Conservation (phyloP, 2,888 invertebrate genomes). For the Drosophila phalerata region DNA sequence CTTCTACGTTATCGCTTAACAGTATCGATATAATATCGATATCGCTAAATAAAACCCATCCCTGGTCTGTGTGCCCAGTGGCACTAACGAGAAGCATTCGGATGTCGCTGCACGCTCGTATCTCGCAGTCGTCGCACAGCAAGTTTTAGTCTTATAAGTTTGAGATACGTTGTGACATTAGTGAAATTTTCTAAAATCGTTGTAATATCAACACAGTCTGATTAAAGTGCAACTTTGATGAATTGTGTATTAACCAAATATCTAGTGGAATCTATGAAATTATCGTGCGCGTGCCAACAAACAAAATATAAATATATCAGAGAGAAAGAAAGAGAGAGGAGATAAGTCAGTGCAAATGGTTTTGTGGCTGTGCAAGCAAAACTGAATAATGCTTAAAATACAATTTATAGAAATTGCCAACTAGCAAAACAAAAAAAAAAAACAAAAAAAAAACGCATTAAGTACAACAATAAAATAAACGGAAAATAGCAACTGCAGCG, state of each 20-base stretch:
- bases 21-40: too few relatives aligned
- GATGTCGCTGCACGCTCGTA: conserved; percentile 38
- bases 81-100: conserved; percentile 54
- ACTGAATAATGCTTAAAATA: conserved; percentile 73
- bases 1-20: too few relatives aligned
- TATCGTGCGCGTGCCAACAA: conserved; percentile 34
- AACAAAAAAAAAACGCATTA: conserved; percentile 3
- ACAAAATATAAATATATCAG: conserved; percentile 34
- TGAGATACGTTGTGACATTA: conserved; percentile 50
- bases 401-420: conserved; percentile 74
- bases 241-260: conserved; percentile 17
- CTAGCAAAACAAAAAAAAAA: conserved; percentile 56
- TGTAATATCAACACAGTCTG: conserved; percentile 34
- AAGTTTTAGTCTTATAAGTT: conserved; percentile 14
- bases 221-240: conserved; percentile 38
- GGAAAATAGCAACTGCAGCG: conserved; percentile 60
- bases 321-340: conserved; percentile 24
- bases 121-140: conserved; percentile 41
- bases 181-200: conserved; percentile 62
- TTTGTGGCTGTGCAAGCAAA: conserved; percentile 50
- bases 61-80: background rate
- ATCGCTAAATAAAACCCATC: too few relatives aligned
- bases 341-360: conserved; percentile 40
- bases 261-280: conserved; percentile 30
- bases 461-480: conserved; percentile 21